A percentile compares a stretch with the other conserved stretches of the same genome.
Conservation (phyloP, 2,113 vertebrate genomes). For the Pontoporia blainvillei region DNA sequence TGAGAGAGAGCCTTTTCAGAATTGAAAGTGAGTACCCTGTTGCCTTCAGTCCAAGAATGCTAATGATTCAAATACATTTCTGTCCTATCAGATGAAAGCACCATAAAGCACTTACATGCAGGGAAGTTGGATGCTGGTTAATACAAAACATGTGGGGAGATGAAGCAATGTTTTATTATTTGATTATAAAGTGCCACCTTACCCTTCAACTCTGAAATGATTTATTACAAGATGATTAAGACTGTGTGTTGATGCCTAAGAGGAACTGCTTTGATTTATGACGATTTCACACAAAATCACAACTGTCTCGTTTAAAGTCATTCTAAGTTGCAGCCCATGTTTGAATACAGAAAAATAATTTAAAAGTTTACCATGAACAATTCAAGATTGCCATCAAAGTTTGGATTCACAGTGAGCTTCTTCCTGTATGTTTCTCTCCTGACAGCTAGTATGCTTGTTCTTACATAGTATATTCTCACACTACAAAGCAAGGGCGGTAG, state of each 20-base stretch:
- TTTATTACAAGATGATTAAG: constrained; percentile 55
- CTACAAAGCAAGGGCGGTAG: neutral
- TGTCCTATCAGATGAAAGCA: constrained; percentile 66
- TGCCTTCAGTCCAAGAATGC: constrained; percentile 61
- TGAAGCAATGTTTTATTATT: constrained; percentile 43
- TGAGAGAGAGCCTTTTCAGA: constrained; percentile 73
- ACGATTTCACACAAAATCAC: constrained; percentile 9
- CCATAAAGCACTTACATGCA: constrained; percentile 59
- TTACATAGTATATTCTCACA: neutral
- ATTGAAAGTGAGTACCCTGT: constrained; percentile 63
- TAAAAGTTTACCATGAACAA: neutral
- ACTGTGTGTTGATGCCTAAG: neutral
- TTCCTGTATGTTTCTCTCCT: neutral
- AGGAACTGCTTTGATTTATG: constrained; percentile 28
- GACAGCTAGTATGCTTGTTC: no score
- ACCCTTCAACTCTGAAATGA: constrained; percentile 15
- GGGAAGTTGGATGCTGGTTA: constrained; percentile 44
- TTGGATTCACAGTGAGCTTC: neutral
- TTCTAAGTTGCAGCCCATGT: neutral
- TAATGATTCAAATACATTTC: constrained; percentile 72
- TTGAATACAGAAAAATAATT: neutral
- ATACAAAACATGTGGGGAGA: constrained; percentile 17
- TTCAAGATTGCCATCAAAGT: neutral
- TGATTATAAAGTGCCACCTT: constrained; percentile 49
- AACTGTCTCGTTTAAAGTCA: neutral